phyloP scores from a whole-genome alignment of 2,113 vertebrate species.

The Malurus elegans region DNA sequence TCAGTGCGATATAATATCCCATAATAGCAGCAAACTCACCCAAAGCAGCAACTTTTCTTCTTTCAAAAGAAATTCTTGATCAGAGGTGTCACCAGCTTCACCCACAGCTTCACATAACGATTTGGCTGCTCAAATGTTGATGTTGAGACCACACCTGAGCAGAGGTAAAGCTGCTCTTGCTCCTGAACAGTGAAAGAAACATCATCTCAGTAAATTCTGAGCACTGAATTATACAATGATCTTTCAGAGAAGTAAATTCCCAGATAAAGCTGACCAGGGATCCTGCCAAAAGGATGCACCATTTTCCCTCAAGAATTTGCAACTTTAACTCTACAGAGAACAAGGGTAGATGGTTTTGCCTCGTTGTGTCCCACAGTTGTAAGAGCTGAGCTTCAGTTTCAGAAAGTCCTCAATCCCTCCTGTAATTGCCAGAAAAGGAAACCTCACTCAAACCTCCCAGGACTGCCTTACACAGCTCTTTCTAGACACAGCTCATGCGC shows the following conservation, averaged over 20 bases:
- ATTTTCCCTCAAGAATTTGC: neutral
- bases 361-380: neutral
- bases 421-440: slow-evolving; percentile 39
- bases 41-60: neutral
- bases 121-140: slow-evolving; percentile 88
- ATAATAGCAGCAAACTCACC: neutral
- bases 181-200: slow-evolving; percentile 74
- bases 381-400: neutral
- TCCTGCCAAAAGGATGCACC: neutral
- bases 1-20: neutral
- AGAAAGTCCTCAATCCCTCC: neutral
- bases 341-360: neutral
- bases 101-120: slow-evolving; percentile 92
- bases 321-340: neutral
- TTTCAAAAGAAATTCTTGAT: slow-evolving; percentile 98
- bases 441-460: neutral
- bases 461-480: neutral
- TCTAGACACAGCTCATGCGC: slow-evolving; percentile 41
- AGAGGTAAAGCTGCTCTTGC: slow-evolving; percentile 85
- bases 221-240: neutral
- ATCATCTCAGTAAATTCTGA: neutral
- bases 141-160: slow-evolving; percentile 80
- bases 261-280: neutral
- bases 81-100: slow-evolving; percentile 91
- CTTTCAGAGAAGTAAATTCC: neutral